Evolutionary conservation across 2,113 vertebrate species (phyloP).

Genomic region (Odontophorus gujanensis): DNA sequence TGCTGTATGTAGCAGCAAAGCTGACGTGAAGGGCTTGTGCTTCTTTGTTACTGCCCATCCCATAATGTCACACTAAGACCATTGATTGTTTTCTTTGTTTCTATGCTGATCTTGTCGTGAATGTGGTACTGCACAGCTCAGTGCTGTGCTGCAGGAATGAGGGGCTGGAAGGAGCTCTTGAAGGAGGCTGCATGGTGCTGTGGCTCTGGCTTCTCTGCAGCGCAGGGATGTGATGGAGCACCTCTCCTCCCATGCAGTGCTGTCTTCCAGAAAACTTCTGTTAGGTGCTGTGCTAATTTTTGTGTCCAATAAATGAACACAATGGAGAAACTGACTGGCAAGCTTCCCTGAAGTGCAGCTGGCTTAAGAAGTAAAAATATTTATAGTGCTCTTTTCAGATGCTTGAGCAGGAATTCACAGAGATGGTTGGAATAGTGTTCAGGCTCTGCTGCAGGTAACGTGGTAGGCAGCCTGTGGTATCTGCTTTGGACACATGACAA

Average conservation of each 20-base stretch:
- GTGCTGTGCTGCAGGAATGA: background rate
- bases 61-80: rapidly evolving
- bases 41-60: background rate
- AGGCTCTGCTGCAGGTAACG: rapidly evolving
- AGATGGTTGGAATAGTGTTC: rapidly evolving
- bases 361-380: too few species aligned
- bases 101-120: rapidly evolving
- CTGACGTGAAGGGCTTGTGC: background rate
- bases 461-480: rapidly evolving
- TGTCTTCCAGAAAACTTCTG: constrained; percentile 6
- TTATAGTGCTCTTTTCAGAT: rapidly evolving
- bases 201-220: background rate
- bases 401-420: rapidly evolving
- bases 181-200: background rate
- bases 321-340: background rate
- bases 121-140: rapidly evolving
- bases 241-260: background rate
- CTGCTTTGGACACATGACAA: rapidly evolving
- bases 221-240: background rate
- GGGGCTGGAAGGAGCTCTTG: rapidly evolving
- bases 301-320: rapidly evolving
- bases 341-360: background rate
- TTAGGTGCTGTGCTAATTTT: background rate
- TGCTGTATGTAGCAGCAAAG: background rate
- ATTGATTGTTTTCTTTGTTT: background rate